Conservation (phyloP, 2,113 vertebrate genomes). For the Melospiza melodia region DNA sequence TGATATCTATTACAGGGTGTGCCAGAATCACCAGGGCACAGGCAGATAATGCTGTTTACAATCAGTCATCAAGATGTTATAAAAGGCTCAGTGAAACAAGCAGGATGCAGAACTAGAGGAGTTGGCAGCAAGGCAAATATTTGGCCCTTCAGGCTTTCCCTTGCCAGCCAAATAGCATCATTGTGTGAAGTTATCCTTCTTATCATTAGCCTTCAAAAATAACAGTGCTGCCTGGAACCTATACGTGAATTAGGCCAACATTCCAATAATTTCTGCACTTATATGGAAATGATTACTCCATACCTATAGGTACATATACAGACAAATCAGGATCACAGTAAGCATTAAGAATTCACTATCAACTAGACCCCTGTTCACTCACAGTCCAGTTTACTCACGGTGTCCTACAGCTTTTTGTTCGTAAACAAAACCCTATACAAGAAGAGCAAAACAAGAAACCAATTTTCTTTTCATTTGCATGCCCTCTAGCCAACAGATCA, state of each 20-base stretch:
- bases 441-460: not conserved
- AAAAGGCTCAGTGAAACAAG: conserved; percentile 16
- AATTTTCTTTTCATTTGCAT: not conserved
- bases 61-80: not conserved
- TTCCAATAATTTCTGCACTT: not conserved
- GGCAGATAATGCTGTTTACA: not conserved
- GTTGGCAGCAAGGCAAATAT: conserved; percentile 31
- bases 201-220: not conserved
- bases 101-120: conserved; percentile 5
- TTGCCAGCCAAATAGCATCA: conserved; percentile 14
- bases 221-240: not conserved
- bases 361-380: not conserved
- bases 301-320: not conserved
- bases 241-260: not conserved
- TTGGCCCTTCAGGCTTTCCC: not conserved
- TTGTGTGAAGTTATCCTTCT: not conserved
- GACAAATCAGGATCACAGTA: not conserved
- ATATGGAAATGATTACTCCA: not conserved
- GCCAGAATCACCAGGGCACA: not conserved
- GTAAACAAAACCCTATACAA: not conserved
- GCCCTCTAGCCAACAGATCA: not conserved
- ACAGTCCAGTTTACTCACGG: not conserved
- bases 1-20: not conserved
- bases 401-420: not conserved
- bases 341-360: not conserved